Percentiles rank a stretch among this genome's conserved stretches.
Evolutionary conservation across 64 coral and sea anemone genomes (phyloP).

Genomic region (Montipora cactus): DNA sequence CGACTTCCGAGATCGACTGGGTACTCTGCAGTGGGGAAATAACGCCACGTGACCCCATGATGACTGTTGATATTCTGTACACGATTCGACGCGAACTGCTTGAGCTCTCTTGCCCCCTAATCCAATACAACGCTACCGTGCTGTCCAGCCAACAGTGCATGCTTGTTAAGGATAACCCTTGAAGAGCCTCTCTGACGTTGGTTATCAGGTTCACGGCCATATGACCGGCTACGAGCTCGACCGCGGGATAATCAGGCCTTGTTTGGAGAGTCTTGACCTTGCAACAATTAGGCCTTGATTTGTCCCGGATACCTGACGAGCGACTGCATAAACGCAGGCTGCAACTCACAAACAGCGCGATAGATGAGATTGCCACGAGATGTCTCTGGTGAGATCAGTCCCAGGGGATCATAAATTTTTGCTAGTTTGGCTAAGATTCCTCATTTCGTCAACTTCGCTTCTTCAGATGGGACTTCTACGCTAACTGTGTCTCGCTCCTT

Average conservation of each 20-base stretch:
- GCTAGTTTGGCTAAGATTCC: slow-evolving; percentile 43
- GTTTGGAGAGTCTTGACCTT: slow-evolving; percentile 19
- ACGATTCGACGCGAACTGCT: background rate
- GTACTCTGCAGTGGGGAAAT: slow-evolving; percentile 7
- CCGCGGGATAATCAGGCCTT: slow-evolving; percentile 39
- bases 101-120: background rate
- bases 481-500: slow-evolving; percentile 17
- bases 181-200: slow-evolving; percentile 7
- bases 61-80: slow-evolving; percentile 15
- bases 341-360: slow-evolving; percentile 7
- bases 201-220: slow-evolving; percentile 11
- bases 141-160: slow-evolving; percentile 32
- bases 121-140: slow-evolving; percentile 30
- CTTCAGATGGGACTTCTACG: background rate
- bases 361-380: slow-evolving; percentile 46
- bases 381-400: slow-evolving; percentile 15
- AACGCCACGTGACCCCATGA: slow-evolving; percentile 4
- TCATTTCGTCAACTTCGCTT: background rate
- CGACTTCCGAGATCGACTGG: slow-evolving; percentile 16
- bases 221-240: slow-evolving; percentile 6
- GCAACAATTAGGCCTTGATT: slow-evolving; percentile 19
- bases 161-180: slow-evolving; percentile 9
- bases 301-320: background rate
- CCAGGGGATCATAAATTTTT: slow-evolving; percentile 51
- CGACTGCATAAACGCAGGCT: slow-evolving; percentile 34